These are phyloP conservation scores for Drosophila biarmipes DNA, from an alignment of 1,140 invertebrate species.

Conservation along the genomic window DNA sequence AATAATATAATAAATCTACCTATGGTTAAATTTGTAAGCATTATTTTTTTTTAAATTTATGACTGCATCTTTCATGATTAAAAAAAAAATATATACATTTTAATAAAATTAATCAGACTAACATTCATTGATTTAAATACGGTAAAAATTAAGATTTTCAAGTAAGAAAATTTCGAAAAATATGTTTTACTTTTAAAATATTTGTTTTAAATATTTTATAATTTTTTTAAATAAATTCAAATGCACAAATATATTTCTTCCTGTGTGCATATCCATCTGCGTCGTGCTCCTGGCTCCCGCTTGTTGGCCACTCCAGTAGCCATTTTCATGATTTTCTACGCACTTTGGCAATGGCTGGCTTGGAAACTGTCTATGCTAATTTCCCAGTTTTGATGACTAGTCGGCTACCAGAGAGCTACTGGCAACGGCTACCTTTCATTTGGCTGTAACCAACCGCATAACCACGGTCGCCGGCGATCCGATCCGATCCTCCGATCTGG, in stretches of 20 bases:
- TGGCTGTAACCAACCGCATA: conserved; percentile 51
- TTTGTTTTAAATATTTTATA: too few species aligned
- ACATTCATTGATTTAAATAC: too few species aligned
- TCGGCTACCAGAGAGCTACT: conserved; percentile 59
- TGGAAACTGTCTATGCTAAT: conserved; percentile 72
- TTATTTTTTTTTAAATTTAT: too few species aligned
- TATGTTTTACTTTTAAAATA: too few species aligned
- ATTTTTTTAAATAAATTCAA: too few species aligned
- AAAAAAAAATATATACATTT: too few species aligned
- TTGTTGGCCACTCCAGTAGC: conserved; percentile 64
- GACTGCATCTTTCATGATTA: too few species aligned
- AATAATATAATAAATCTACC: too few species aligned
- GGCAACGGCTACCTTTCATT: conserved; percentile 67
- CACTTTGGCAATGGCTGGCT: conserved; percentile 75
- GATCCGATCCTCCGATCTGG: conserved; percentile 5
- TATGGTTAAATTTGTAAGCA: too few species aligned
- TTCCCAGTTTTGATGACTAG: conserved; percentile 70
- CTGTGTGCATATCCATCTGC: conserved; percentile 9
- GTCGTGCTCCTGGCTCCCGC: conserved; percentile 9
- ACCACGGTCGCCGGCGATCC: conserved; percentile 61
- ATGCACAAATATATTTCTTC: background rate
- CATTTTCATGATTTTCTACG: conserved; percentile 82
- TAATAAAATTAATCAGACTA: too few species aligned
- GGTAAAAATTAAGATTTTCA: too few species aligned
- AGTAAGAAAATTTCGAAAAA: too few species aligned